Percentiles rank a stretch among this genome's conserved stretches.
Conservation (phyloP, 2,888 invertebrate species). For the Luperina nickerlii region DNA sequence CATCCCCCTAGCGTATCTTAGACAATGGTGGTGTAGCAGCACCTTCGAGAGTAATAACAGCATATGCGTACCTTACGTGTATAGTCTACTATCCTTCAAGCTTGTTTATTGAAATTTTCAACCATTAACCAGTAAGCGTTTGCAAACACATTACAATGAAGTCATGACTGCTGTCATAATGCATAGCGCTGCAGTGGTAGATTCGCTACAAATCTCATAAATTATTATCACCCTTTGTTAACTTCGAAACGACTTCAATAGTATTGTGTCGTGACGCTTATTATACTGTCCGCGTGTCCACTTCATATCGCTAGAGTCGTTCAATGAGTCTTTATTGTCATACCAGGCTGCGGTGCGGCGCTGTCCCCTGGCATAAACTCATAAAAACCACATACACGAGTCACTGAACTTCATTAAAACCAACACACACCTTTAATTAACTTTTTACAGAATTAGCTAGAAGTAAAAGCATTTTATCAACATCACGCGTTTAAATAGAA, state of each 20-base stretch:
- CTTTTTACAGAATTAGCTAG: constrained; percentile 36
- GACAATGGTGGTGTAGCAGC: not conserved
- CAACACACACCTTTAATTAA: constrained; percentile 43
- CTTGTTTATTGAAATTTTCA: constrained; percentile 16
- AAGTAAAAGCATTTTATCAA: constrained; percentile 32
- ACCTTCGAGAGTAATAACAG: constrained; percentile 18
- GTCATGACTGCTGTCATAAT: constrained; percentile 22
- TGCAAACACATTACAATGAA: constrained; percentile 25
- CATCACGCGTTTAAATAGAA: constrained; percentile 5
- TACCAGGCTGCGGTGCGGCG: constrained; percentile 68
- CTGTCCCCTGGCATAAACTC: constrained; percentile 58
- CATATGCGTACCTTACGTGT: not conserved
- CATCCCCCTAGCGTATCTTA: not conserved
- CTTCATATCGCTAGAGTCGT: constrained; percentile 64
- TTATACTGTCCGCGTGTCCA: constrained; percentile 70
- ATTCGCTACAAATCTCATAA: constrained; percentile 33
- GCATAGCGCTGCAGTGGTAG: constrained; percentile 3
- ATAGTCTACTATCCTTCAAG: constrained; percentile 12
- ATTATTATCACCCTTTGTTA: constrained; percentile 55
- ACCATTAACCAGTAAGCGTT: constrained; percentile 7
- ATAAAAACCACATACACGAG: constrained; percentile 61
- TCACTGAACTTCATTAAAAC: constrained; percentile 66
- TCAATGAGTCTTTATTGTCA: constrained; percentile 73
- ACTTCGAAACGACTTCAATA: constrained; percentile 53
- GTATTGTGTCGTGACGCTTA: constrained; percentile 56